Evolutionary conservation across 2,888 invertebrate genomes (phyloP).

Genomic region (Chymomyza procnemis): DNA sequence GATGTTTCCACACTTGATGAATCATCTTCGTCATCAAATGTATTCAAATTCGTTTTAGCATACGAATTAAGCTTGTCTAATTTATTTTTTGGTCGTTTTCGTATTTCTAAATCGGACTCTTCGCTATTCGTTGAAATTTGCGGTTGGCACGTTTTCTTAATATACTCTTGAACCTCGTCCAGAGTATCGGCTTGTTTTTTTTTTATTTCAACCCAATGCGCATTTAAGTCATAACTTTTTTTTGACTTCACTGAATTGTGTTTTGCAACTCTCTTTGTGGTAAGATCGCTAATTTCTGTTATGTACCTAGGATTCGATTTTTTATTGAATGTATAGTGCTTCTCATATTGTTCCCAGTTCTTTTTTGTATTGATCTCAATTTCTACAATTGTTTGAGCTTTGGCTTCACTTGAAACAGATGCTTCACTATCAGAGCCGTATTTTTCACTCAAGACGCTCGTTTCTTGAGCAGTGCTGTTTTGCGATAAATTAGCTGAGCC

Average conservation of each 20-base stretch:
- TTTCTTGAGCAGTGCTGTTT: not conserved
- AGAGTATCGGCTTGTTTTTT: constrained; percentile 32
- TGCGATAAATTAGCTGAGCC: not conserved
- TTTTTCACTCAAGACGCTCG: not conserved
- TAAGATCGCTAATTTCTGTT: not conserved
- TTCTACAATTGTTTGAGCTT: not conserved
- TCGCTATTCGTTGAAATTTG: not conserved
- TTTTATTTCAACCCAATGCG: constrained; percentile 55
- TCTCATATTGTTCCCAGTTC: too few relatives aligned
- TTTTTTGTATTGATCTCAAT: not conserved
- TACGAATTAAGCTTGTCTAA: not conserved
- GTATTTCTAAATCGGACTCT: not conserved
- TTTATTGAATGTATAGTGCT: too few relatives aligned
- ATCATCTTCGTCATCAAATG: too few relatives aligned
- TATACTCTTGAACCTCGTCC: constrained; percentile 44
- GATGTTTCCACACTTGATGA: not conserved
- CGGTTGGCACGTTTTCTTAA: constrained; percentile 23
- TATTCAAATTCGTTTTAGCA: not conserved
- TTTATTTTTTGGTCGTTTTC: not conserved
- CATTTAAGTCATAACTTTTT: constrained; percentile 37
- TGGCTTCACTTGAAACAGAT: not conserved
- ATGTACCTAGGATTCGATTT: too few relatives aligned
- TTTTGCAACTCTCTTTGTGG: not conserved
- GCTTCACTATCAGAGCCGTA: not conserved
- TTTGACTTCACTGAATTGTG: not conserved